These are phyloP conservation scores for Virgularia gustaviana DNA, from an alignment of 92 coral and sea anemone species.

Conservation along the genomic window DNA sequence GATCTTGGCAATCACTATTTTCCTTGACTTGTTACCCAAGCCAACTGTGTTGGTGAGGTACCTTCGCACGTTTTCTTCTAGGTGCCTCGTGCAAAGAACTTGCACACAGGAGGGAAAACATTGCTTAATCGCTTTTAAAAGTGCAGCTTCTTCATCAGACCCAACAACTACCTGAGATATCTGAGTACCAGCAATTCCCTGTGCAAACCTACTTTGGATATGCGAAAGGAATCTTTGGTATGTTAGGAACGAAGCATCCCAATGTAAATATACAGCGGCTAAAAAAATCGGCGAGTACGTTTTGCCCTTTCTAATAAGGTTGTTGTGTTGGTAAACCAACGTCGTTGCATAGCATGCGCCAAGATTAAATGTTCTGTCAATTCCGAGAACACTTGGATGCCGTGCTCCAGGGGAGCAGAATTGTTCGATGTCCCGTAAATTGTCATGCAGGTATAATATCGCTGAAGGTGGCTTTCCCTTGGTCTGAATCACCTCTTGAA, in stretches of 20 bases:
- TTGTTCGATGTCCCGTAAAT: slow-evolving; percentile 2
- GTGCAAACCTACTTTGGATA: slow-evolving; percentile 12
- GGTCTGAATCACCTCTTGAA: slow-evolving; percentile 14
- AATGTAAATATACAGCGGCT: neutral
- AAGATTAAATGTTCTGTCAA: slow-evolving; percentile 14
- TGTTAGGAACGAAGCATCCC: slow-evolving; percentile 4
- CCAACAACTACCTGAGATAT: slow-evolving; percentile 1
- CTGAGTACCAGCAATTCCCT: slow-evolving; percentile 13
- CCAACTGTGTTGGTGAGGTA: slow-evolving; percentile 22
- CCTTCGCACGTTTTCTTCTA: slow-evolving; percentile 25
- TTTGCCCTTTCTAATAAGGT: slow-evolving; percentile 8
- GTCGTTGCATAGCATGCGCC: slow-evolving; percentile 20
- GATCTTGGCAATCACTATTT: neutral
- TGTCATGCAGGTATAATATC: slow-evolving; percentile 7
- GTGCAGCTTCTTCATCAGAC: slow-evolving; percentile 22
- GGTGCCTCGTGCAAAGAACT: slow-evolving; percentile 12
- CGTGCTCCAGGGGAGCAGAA: neutral
- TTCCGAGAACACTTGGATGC: slow-evolving; percentile 25
- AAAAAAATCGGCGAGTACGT: neutral
- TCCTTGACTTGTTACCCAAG: neutral
- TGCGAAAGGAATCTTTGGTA: slow-evolving; percentile 22
- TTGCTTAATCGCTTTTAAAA: neutral
- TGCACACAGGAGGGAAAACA: slow-evolving; percentile 11
- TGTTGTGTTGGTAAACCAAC: slow-evolving; percentile 18
- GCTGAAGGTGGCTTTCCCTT: slow-evolving; percentile 17